Base-by-base conservation (phyloP, 1,140 invertebrate species). In the Drosophila sturtevanti region DNA sequence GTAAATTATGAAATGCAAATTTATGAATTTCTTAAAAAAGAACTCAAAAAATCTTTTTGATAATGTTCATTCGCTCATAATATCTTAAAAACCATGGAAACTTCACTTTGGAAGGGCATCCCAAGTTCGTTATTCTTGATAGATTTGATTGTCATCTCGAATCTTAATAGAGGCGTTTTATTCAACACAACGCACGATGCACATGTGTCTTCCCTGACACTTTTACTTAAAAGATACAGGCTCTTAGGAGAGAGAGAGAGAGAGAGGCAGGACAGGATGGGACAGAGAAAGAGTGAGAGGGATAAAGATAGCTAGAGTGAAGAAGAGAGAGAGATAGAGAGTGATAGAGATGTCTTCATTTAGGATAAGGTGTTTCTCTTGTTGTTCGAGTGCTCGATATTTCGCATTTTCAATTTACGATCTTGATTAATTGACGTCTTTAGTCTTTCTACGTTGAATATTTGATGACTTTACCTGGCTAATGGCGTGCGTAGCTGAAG, bases 401-500 rank as follows among this genome's bases (percentile, higher is more conserved):
- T 89, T 79, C 66, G 71, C 69, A 73, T 65, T 62, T 68, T 72
- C 56, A 61, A 70, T 66, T 76, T 76, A 56, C 41, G 52, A 70
- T 71, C 65, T 66, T 78, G 81, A 81, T 85, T 85, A 89, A 89
- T 89, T 67, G 63, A 60, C 52, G 72, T 63, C 67, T 71, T 65
- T 72, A 71, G 81, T 48, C n/a, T 48, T 11, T 18, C 18, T 77
- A 52, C 22, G 35, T 65, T 77, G 72, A 77, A 74, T 78, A 66
- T 77, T 61, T 62, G 82, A 81, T 87, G 71, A 77, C 58, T 71
- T 66, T 35, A 35, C 41, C 10, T 14, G 58, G 27, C 62, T 79
- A 89, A 78, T 89, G 75, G 81, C 80, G 86, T 89, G 86, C 86
- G 86, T 86, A 86, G 72, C 87, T 90, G 87, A 71, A 89, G 86